A percentile compares a stretch with the other conserved stretches of the same genome.
These are phyloP conservation scores for Gadus chalcogrammus DNA, from an alignment of 2,113 vertebrate species.

Conservation along the genomic window DNA sequence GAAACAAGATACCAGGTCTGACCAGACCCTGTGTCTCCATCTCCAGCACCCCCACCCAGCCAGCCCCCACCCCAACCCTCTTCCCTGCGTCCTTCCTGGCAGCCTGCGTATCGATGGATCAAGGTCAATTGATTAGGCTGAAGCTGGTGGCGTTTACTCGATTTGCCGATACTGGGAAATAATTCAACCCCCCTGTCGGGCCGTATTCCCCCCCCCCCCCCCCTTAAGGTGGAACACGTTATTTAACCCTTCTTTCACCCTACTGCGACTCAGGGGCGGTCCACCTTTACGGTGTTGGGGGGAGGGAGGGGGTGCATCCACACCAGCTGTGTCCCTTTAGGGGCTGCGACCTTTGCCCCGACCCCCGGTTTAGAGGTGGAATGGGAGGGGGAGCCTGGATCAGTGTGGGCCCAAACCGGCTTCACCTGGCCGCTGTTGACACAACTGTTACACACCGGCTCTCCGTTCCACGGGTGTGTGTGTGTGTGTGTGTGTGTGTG, in stretches of 20 bases:
- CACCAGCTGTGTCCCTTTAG: constrained; percentile 57
- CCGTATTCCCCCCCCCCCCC: not conserved
- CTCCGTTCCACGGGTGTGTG: not conserved
- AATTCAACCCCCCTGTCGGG: constrained; percentile 1
- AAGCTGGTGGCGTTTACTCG: constrained; percentile 39
- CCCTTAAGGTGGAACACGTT: not conserved
- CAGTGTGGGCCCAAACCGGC: constrained; percentile 45
- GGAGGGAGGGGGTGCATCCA: not conserved
- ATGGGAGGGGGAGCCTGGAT: constrained; percentile 29
- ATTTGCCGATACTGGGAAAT: constrained; percentile 37
- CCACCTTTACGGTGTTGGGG: constrained; percentile 33
- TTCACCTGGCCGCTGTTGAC: constrained; percentile 46
- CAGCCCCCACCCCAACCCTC: not conserved
- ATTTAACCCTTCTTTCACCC: constrained; percentile 12
- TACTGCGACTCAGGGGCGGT: not conserved
- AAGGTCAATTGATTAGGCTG: constrained; percentile 41
- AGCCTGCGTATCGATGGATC: constrained; percentile 23
- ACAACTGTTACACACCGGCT: constrained; percentile 27
- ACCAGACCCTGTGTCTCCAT: constrained; percentile 3
- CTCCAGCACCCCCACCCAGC: not conserved
- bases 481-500: not conserved
- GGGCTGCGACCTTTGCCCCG: constrained; percentile 34
- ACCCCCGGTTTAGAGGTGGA: constrained; percentile 56
- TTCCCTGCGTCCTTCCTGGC: not conserved
- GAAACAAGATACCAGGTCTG: no score